Percentiles rank a stretch among this genome's conserved stretches.
These are phyloP conservation scores for Paratrypauchen microcephalus DNA, from an alignment of 2,797 vertebrate genomes.

Conservation along the genomic window DNA sequence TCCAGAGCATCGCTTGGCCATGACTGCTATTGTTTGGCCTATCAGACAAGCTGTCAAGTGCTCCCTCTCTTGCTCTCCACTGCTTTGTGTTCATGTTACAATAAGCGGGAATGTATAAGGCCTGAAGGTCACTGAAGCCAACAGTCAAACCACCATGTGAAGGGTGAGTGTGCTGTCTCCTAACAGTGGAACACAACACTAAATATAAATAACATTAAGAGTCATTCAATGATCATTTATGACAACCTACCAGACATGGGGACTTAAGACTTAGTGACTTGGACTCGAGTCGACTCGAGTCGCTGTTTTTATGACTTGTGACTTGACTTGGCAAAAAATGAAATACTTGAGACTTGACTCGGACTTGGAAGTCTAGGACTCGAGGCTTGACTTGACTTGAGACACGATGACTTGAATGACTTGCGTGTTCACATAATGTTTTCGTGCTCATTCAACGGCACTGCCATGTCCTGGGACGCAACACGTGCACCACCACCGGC, in stretches of 20 bases:
- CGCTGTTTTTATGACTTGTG: no score
- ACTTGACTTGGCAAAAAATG: no score
- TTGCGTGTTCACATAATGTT: no score
- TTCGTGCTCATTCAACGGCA: no score
- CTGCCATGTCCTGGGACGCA: no score
- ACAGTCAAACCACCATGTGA: conserved; percentile 44
- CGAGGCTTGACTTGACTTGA: no score
- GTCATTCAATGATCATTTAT: conserved; percentile 40
- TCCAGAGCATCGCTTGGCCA: conserved; percentile 75
- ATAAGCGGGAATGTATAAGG: conserved; percentile 69
- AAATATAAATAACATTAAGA: conserved; percentile 53
- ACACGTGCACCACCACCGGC: no score
- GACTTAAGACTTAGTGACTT: no score
- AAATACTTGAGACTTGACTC: no score
- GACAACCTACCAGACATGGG: conserved; percentile 23
- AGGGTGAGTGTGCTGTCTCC: conserved; percentile 56
- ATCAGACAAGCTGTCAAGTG: conserved; percentile 76
- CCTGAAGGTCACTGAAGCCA: conserved; percentile 78
- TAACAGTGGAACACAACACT: conserved; percentile 45
- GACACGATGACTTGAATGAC: no score
- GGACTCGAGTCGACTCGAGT: no score
- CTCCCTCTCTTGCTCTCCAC: conserved; percentile 43
- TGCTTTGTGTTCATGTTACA: conserved; percentile 79
- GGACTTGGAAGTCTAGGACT: no score
- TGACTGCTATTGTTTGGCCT: conserved; percentile 81